Percentiles rank a stretch among this genome's conserved stretches.
phyloP scores from a whole-genome alignment of 2,113 vertebrate species.

The Ovibos moschatus region DNA sequence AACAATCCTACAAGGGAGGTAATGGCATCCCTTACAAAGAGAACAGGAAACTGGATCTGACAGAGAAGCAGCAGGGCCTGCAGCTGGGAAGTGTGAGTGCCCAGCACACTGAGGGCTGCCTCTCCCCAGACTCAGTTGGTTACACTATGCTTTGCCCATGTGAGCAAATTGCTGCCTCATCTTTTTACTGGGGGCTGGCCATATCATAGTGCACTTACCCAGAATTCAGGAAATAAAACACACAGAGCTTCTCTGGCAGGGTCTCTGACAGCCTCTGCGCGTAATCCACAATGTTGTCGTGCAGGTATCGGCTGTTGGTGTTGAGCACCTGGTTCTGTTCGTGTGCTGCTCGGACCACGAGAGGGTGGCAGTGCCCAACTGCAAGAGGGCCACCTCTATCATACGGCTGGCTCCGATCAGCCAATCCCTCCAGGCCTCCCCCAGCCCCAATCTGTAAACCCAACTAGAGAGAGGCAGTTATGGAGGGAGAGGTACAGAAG shows the following conservation, averaged over 20 bases:
- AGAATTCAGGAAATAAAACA: constrained; percentile 97
- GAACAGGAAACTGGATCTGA: neutral
- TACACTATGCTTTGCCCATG: rapidly evolving
- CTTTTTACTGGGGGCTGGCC: neutral
- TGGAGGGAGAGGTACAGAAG: neutral
- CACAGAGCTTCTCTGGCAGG: constrained; percentile 86
- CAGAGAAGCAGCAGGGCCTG: neutral
- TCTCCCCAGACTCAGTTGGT: rapidly evolving
- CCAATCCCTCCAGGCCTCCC: neutral
- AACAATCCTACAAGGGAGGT: neutral
- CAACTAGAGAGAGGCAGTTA: neutral
- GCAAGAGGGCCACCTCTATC: constrained; percentile 58
- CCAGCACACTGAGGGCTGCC: neutral
- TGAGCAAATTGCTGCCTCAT: neutral
- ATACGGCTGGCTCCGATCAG: neutral
- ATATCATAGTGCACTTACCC: constrained; percentile 82
- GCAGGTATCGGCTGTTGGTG: constrained; percentile 92
- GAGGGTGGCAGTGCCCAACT: constrained; percentile 96
- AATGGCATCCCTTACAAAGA: neutral
- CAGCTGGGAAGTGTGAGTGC: rapidly evolving
- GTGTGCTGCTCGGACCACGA: constrained; percentile 88
- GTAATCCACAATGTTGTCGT: constrained; percentile 92
- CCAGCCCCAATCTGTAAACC: neutral
- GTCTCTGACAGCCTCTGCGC: constrained; percentile 89
- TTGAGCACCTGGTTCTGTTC: constrained; percentile 92